Base-by-base conservation (phyloP, 1,140 invertebrate species). In the Cylas formicarius region DNA sequence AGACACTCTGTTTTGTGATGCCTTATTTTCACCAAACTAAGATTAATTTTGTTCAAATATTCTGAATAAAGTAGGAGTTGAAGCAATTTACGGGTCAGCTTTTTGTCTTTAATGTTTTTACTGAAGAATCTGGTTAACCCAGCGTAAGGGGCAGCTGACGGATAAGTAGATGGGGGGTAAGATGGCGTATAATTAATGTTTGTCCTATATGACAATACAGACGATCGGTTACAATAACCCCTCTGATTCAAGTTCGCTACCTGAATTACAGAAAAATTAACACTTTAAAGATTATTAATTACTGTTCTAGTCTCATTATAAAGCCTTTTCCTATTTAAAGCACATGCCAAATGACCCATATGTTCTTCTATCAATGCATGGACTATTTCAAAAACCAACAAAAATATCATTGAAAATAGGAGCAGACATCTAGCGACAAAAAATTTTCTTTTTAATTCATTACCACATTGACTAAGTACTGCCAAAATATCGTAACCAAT, bases 61-160 rank as follows among this genome's bases (percentile, higher is more conserved):
- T 81, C 74, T 4, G 74, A 65, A 63, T 83, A 82, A 18, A 87
- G 68, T 26, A 89, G 67, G 61, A 78, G 74, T 65, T 85, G 83
- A 22, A 88, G 68, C 56, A 87, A 72, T 57, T 77, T 74, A 33
- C 76, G 67, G 4, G 77, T 78, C 42, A 90, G 78, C 3, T 82
- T 64, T 56, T 80, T 81, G 56, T 77, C 74, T 57, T 78, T 77
- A 6, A 87, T 80, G 31, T 86, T 72, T 55, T 76, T 75, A 22
- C 78, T 77, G 58, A 86, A 86, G 57, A 79, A 81, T 56, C 78
- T 80, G 14, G 83, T 84, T 17, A 89, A 72, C 28, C 77, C 77
- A 50, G 78, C 72, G 60, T 81, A 84, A 10, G 80, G 80, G 16
- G 77, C 74, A 34, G 77, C 75, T 29, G 77, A 71, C 31, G 77